A percentile compares a stretch with the other conserved stretches of the same genome.
phyloP scores from a whole-genome alignment of 2,888 invertebrate species.

The Actias luna region DNA sequence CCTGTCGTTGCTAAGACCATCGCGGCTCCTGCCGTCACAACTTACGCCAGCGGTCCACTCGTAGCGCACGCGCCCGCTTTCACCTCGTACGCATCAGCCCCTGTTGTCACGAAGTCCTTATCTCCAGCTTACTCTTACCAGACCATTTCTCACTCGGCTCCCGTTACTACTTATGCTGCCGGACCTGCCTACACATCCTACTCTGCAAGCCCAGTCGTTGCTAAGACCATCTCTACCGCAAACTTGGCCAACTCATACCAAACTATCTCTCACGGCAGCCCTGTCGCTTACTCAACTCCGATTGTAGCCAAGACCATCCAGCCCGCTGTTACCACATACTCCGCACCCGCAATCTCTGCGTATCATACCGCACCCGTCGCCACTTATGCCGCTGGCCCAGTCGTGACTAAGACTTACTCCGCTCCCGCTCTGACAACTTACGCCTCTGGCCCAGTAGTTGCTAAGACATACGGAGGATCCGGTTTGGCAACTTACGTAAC shows the following conservation, averaged over 20 bases:
- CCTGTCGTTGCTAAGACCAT: slow-evolving; percentile 47
- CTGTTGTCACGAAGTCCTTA: slow-evolving; percentile 51
- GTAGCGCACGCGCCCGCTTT: slow-evolving; percentile 35
- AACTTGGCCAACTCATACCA: slow-evolving; percentile 36
- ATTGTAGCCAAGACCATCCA: slow-evolving; percentile 14
- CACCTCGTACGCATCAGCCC: slow-evolving; percentile 56
- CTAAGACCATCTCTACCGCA: slow-evolving; percentile 29
- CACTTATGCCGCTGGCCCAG: slow-evolving; percentile 31
- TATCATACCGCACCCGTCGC: slow-evolving; percentile 3
- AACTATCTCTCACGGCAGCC: slow-evolving; percentile 21
- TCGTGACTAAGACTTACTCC: slow-evolving; percentile 45
- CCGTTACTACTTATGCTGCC: slow-evolving; percentile 55
- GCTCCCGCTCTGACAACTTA: slow-evolving; percentile 51
- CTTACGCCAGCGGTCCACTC: slow-evolving; percentile 22
- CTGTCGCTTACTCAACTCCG: slow-evolving; percentile 2
- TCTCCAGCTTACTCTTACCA: slow-evolving; percentile 56
- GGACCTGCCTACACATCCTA: slow-evolving; percentile 46
- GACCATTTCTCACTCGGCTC: slow-evolving; percentile 55
- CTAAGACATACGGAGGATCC: slow-evolving; percentile 49
- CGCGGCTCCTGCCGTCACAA: slow-evolving; percentile 32
- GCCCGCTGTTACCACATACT: slow-evolving; percentile 13
- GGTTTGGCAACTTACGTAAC: slow-evolving; percentile 41
- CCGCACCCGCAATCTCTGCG: slow-evolving; percentile 6
- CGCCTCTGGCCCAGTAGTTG: slow-evolving; percentile 62
- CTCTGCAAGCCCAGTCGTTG: slow-evolving; percentile 17